phyloP scores from a whole-genome alignment of 2,113 vertebrate species.

The Pachyramphus minor region DNA sequence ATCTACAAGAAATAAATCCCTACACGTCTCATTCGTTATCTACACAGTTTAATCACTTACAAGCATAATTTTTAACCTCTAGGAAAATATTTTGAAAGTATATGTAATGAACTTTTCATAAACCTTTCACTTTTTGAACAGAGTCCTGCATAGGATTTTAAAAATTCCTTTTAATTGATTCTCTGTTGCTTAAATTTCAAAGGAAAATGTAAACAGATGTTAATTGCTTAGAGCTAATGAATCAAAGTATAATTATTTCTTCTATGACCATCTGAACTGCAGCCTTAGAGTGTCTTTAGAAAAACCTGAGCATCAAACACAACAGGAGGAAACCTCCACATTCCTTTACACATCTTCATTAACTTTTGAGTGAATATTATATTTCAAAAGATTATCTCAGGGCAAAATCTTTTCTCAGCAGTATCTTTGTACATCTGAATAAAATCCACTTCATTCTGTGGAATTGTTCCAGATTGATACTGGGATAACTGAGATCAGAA shows the following conservation, averaged over 20 bases:
- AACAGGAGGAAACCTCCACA: neutral
- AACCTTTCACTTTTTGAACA: constrained; percentile 19
- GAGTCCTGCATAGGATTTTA: neutral
- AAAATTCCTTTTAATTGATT: neutral
- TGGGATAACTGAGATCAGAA: neutral
- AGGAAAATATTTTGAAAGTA: constrained; percentile 51
- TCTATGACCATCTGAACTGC: neutral
- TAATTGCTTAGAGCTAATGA: neutral
- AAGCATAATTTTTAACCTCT: constrained; percentile 53
- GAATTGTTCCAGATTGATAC: neutral
- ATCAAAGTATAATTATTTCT: neutral
- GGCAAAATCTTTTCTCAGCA: neutral
- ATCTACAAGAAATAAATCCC: constrained; percentile 32
- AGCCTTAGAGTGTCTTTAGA: neutral
- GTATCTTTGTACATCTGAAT: neutral
- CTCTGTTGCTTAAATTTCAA: neutral
- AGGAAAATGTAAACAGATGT: constrained; percentile 43
- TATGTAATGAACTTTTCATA: neutral
- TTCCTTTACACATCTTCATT: neutral
- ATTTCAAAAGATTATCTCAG: neutral
- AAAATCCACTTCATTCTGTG: neutral
- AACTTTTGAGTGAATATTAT: neutral
- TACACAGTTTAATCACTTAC: constrained; percentile 44
- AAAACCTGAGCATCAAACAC: neutral
- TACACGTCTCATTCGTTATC: constrained; percentile 45